Conservation (phyloP, 2,797 vertebrate genomes). For the Acestrorhynchus altus region DNA sequence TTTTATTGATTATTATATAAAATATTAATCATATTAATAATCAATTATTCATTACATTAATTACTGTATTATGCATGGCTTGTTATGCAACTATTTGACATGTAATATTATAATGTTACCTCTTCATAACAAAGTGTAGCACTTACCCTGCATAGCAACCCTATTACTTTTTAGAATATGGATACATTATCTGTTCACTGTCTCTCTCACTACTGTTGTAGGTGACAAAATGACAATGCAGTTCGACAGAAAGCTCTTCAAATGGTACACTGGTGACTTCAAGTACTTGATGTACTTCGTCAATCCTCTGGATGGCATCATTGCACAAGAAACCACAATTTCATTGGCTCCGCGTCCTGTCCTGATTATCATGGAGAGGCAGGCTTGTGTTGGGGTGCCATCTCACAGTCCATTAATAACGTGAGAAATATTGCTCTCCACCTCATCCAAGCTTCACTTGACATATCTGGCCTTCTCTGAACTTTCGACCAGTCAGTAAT, state of each 20-base stretch:
- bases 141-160: too few relatives aligned
- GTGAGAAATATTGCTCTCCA: conserved; percentile 50
- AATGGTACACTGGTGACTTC: neutral
- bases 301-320: conserved; percentile 73
- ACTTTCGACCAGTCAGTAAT: conserved; percentile 68
- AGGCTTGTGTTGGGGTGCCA: conserved; percentile 14
- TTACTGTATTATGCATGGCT: too few relatives aligned
- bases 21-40: too few relatives aligned
- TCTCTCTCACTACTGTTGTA: too few relatives aligned
- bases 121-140: too few relatives aligned
- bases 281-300: neutral
- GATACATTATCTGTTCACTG: neutral
- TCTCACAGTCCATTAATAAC: conserved; percentile 62
- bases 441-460: conserved; percentile 62
- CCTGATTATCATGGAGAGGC: conserved; percentile 1
- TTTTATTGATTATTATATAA: too few relatives aligned
- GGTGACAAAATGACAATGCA: too few relatives aligned
- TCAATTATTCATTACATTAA: too few relatives aligned
- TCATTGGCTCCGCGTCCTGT: neutral
- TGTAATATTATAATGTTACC: too few relatives aligned
- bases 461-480: conserved; percentile 64
- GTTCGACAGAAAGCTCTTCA: neutral
- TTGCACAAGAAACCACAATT: conserved; percentile 55
- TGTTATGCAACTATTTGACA: too few relatives aligned
- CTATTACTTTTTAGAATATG: neutral